Conservation (phyloP, 2,888 invertebrate genomes). For the Luperina nickerlii region DNA sequence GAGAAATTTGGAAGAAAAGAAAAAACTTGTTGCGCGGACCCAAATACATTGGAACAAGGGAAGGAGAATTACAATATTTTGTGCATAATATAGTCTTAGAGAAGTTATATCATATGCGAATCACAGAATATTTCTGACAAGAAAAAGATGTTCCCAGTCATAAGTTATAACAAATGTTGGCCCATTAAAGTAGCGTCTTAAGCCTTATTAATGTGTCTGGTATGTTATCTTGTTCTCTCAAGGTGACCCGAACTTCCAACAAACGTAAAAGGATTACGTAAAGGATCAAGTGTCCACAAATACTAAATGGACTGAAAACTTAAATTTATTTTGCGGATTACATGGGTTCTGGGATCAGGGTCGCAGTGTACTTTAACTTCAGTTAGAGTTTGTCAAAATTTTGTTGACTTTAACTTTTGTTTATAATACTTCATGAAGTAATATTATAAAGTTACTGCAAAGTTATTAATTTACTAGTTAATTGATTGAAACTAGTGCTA, state of each 20-base stretch:
- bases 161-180: background rate
- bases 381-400: background rate
- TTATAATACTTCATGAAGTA: background rate
- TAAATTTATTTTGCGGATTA: slow-evolving; percentile 63
- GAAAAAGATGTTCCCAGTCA: background rate
- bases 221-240: slow-evolving; percentile 11
- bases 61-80: background rate
- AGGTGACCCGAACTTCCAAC: slow-evolving; percentile 43
- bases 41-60: background rate
- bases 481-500: background rate
- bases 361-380: slow-evolving; percentile 32
- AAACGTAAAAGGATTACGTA: slow-evolving; percentile 46
- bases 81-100: background rate
- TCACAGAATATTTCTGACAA: background rate
- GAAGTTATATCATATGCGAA: background rate
- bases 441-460: slow-evolving; percentile 8
- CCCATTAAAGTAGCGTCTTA: background rate
- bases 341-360: slow-evolving; percentile 17
- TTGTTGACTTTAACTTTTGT: background rate
- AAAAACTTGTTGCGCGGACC: background rate
- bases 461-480: background rate
- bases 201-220: slow-evolving; percentile 40
- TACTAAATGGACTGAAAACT: slow-evolving; percentile 63
- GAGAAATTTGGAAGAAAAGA: background rate
- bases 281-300: slow-evolving; percentile 38